Evolutionary conservation across 1,140 invertebrate genomes (phyloP).

Genomic region (Wasmannia auropunctata): DNA sequence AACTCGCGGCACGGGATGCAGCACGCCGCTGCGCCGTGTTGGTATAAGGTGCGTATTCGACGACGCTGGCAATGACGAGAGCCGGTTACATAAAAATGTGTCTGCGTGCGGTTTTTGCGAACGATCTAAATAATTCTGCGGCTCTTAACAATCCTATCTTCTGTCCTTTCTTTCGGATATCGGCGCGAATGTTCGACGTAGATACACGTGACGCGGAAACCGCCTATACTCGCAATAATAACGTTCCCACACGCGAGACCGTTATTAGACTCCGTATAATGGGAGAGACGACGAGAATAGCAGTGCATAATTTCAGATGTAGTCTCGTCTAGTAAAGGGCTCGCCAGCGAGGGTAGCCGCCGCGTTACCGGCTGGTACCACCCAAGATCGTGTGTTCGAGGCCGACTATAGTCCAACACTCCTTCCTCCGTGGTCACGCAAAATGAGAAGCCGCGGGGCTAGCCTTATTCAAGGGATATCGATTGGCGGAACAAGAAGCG

Average conservation of each 20-base stretch:
- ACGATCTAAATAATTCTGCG: not conserved
- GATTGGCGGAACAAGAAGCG: constrained; percentile 50
- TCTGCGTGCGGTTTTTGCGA: not conserved
- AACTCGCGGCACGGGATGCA: not conserved
- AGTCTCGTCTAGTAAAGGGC: not conserved
- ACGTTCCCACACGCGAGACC: constrained; percentile 9
- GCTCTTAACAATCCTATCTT: not conserved
- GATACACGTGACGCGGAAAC: not conserved
- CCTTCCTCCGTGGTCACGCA: constrained; percentile 51
- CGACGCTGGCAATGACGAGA: not conserved
- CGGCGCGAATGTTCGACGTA: not conserved
- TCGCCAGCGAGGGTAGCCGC: not conserved
- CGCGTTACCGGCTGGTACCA: not conserved
- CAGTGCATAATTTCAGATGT: constrained; percentile 22
- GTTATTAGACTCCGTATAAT: constrained; percentile 1
- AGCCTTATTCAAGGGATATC: constrained; percentile 55
- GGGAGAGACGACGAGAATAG: constrained; percentile 34
- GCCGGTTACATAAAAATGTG: not conserved
- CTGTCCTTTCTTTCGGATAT: not conserved
- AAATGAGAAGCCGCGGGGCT: constrained; percentile 53
- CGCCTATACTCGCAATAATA: not conserved
- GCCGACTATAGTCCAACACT: not conserved
- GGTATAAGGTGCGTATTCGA: not conserved
- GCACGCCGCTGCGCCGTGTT: too few species aligned
- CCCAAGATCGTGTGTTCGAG: not conserved